phyloP scores from a whole-genome alignment of 2,113 vertebrate species.

The Malaclemys terrapin region DNA sequence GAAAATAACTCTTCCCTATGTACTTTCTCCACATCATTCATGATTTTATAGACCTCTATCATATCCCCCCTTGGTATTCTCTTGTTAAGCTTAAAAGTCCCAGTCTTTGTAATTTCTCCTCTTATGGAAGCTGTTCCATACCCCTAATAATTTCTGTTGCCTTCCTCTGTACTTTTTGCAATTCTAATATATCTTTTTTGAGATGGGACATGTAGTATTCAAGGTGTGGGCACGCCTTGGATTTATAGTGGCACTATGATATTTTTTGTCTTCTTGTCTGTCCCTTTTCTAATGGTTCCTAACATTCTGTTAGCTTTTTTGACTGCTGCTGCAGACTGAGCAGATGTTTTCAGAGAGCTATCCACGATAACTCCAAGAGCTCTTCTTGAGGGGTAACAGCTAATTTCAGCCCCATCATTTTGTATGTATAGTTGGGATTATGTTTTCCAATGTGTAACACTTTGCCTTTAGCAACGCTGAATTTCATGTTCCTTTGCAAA shows the following conservation, averaged over 20 bases:
- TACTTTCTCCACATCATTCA: not conserved
- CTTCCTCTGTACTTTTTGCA: not conserved
- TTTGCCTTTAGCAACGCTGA: not conserved
- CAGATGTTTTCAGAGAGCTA: not conserved
- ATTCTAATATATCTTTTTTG: not conserved
- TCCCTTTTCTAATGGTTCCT: not conserved
- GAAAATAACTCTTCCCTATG: not conserved
- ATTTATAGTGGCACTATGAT: not conserved
- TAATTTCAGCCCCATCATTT: not conserved
- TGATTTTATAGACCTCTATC: not conserved
- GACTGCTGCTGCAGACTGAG: not conserved
- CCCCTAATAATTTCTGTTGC: not conserved
- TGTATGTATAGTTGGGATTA: not conserved
- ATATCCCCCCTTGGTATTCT: not conserved
- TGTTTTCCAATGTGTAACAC: not conserved
- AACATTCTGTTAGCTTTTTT: not conserved
- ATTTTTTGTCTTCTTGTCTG: not conserved
- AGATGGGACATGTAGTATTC: not conserved
- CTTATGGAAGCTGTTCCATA: not conserved
- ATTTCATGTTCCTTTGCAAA: not conserved
- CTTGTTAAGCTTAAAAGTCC: not conserved
- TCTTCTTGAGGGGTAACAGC: not conserved
- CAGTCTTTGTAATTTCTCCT: not conserved
- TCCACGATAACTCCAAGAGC: not conserved
- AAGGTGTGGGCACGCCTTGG: not conserved